A percentile compares a stretch with the other conserved stretches of the same genome.
phyloP scores from a whole-genome alignment of 2,113 vertebrate species.

The Triplophysa tibetana region DNA sequence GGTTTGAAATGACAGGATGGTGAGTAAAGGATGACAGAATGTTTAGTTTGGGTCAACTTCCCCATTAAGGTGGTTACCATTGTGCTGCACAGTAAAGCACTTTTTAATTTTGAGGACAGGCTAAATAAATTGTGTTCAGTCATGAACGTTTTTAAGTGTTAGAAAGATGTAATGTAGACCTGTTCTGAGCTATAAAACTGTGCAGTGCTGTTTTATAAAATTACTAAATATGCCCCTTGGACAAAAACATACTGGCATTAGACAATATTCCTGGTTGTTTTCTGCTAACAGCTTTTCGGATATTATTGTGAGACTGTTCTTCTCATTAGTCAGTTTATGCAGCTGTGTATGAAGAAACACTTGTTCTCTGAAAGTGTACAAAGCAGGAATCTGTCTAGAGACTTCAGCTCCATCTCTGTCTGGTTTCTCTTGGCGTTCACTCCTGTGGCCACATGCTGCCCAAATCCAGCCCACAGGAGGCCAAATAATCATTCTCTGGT shows the following conservation, averaged over 20 bases:
- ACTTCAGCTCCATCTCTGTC: not conserved
- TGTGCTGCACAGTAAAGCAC: too few species aligned
- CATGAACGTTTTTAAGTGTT: not conserved
- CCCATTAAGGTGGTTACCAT: too few species aligned
- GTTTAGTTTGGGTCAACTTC: too few species aligned
- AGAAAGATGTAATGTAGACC: not conserved
- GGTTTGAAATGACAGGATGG: too few species aligned
- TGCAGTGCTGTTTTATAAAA: too few species aligned
- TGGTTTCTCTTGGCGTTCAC: slow-evolving; percentile 8
- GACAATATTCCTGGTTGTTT: too few species aligned
- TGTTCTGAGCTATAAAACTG: too few species aligned
- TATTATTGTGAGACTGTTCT: not conserved
- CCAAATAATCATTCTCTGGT: not conserved
- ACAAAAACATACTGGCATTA: too few species aligned
- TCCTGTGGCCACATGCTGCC: slow-evolving; percentile 9
- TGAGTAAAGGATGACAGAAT: too few species aligned
- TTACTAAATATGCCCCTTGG: too few species aligned
- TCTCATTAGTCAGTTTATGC: slow-evolving; percentile 26
- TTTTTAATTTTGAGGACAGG: too few species aligned
- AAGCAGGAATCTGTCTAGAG: slow-evolving; percentile 19
- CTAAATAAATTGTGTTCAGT: not conserved
- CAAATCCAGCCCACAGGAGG: not conserved
- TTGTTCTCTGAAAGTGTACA: not conserved
- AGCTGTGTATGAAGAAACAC: slow-evolving; percentile 28
- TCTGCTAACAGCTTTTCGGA: too few species aligned